Conservation (phyloP, 2,888 invertebrate species). For the Drosophila basisetae region DNA sequence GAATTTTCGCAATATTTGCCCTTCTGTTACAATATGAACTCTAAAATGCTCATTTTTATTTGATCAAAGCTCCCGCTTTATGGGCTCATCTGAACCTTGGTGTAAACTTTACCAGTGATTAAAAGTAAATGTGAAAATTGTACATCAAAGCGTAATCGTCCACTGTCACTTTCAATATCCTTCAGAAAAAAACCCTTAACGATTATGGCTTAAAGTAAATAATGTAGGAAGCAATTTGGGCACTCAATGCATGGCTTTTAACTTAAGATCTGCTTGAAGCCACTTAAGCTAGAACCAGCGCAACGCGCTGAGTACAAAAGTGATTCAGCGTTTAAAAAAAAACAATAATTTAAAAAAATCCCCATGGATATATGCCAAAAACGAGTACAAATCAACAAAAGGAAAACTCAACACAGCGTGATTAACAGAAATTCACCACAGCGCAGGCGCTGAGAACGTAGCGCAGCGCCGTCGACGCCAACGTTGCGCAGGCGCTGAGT, state of each 20-base stretch:
- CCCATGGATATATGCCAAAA: constrained; percentile 29
- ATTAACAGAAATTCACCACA: constrained; percentile 54
- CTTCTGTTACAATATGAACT: constrained; percentile 1
- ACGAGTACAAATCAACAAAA: constrained; percentile 42
- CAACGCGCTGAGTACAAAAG: constrained; percentile 35
- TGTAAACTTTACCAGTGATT: background rate
- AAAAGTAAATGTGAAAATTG: constrained; percentile 37
- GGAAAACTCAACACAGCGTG: constrained; percentile 66
- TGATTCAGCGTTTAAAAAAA: constrained; percentile 62
- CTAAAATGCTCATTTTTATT: background rate
- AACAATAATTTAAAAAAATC: constrained; percentile 45
- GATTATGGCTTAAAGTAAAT: constrained; percentile 40
- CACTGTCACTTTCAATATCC: constrained; percentile 56
- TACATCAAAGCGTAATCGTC: constrained; percentile 15
- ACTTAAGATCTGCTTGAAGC: constrained; percentile 48
- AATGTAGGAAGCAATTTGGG: constrained; percentile 64
- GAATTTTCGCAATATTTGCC: constrained; percentile 55
- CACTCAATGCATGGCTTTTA: constrained; percentile 27
- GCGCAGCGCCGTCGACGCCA: constrained; percentile 2
- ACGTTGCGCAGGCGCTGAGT: constrained; percentile 23
- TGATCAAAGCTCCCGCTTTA: background rate
- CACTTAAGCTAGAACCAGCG: constrained; percentile 63
- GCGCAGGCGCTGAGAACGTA: constrained; percentile 43
- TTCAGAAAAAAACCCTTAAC: constrained; percentile 63
- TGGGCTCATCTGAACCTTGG: background rate